These are phyloP conservation scores for Acrobasis repandana DNA, from an alignment of 2,888 invertebrate genomes.

Conservation along the genomic window DNA sequence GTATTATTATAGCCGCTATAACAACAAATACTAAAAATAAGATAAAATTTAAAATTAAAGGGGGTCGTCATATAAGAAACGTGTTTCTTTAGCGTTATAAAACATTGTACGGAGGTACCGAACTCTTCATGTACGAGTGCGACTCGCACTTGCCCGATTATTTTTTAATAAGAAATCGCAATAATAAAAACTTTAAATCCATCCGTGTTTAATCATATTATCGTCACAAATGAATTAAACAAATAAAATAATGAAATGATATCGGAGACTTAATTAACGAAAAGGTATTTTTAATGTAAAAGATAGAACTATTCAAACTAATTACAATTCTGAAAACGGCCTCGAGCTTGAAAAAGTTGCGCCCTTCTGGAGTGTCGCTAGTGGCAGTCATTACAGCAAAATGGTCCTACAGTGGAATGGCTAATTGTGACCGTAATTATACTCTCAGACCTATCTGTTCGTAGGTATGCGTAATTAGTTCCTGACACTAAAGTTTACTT, in stretches of 20 bases:
- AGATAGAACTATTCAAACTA: conserved; percentile 3
- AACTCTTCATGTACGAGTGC: too few relatives aligned
- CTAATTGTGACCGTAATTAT: conserved; percentile 56
- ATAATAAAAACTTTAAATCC: too few relatives aligned
- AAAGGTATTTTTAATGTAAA: not conserved
- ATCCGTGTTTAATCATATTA: too few relatives aligned
- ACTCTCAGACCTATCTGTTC: conserved; percentile 25
- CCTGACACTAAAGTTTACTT: too few relatives aligned
- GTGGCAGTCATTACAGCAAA: conserved; percentile 12
- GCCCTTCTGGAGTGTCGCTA: conserved; percentile 1
- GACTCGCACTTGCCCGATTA: too few relatives aligned
- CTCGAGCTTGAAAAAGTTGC: not conserved
- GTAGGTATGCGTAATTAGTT: not conserved
- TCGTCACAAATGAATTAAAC: not conserved
- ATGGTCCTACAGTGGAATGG: conserved; percentile 38
- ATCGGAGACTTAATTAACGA: not conserved
- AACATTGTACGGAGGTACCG: too few relatives aligned
- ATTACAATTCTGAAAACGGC: conserved; percentile 9
- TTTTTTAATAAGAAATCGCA: too few relatives aligned
- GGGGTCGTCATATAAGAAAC: too few relatives aligned
- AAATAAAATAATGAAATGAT: not conserved
- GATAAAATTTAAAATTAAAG: too few relatives aligned
- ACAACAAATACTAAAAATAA: too few relatives aligned
- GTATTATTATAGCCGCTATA: too few relatives aligned
- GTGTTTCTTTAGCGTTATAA: too few relatives aligned